A percentile compares a stretch with the other conserved stretches of the same genome.
These are phyloP conservation scores for Plebejus anna DNA, from an alignment of 2,888 invertebrate species.

Conservation along the genomic window DNA sequence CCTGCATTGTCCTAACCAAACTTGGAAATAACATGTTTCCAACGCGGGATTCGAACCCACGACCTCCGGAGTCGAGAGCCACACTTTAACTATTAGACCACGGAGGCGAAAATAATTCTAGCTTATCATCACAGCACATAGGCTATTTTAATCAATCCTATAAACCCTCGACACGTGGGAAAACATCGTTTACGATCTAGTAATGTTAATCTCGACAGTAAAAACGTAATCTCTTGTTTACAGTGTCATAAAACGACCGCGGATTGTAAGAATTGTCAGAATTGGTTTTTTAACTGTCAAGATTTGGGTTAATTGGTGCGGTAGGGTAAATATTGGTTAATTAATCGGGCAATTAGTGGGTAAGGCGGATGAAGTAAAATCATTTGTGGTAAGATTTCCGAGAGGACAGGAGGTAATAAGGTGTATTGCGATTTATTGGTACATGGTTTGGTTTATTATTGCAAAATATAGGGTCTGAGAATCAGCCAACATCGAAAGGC, in stretches of 20 bases:
- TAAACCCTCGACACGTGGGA: constrained; percentile 27
- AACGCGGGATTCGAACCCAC: no score
- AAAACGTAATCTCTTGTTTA: constrained; percentile 51
- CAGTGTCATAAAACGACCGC: constrained; percentile 44
- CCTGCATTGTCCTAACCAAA: no score
- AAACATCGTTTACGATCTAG: constrained; percentile 47
- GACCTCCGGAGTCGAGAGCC: no score
- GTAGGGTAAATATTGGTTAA: neutral
- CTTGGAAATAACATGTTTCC: no score
- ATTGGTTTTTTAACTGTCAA: neutral
- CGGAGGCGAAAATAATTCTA: neutral
- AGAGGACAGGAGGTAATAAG: neutral
- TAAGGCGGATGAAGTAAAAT: neutral
- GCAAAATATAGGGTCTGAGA: neutral
- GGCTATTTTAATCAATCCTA: neutral
- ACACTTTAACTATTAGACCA: no score
- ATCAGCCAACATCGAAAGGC: no score
- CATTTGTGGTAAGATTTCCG: neutral
- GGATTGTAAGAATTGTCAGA: constrained; percentile 32
- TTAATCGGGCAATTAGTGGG: neutral
- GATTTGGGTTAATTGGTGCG: neutral
- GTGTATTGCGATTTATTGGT: neutral
- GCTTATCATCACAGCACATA: neutral
- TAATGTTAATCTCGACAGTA: constrained; percentile 50
- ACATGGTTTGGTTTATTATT: neutral